Evolutionary conservation across 2,113 vertebrate genomes (phyloP).

Genomic region (Turnix velox): DNA sequence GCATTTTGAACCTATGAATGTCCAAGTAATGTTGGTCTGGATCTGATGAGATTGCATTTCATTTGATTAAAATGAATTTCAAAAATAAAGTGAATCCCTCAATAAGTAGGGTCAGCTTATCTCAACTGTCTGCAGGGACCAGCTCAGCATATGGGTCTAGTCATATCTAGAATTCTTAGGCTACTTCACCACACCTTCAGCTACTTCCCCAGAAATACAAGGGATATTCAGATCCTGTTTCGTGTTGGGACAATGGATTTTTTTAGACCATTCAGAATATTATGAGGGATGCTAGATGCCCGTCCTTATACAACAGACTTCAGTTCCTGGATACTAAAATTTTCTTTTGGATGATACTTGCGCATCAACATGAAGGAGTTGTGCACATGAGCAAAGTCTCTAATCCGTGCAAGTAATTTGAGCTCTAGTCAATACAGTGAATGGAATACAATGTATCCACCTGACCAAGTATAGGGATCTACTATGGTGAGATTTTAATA

Average conservation of each 20-base stretch:
- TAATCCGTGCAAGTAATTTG: neutral
- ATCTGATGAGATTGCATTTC: neutral
- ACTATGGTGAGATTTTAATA: neutral
- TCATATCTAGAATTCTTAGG: neutral
- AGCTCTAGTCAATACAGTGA: neutral
- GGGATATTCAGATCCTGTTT: neutral
- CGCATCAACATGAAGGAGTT: neutral
- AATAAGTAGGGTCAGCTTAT: neutral
- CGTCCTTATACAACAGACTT: neutral
- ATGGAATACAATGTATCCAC: neutral
- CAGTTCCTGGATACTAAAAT: neutral
- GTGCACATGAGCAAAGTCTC: neutral
- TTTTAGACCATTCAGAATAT: neutral
- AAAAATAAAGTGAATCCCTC: neutral
- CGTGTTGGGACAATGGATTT: neutral
- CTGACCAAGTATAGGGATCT: neutral
- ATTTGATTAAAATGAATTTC: neutral
- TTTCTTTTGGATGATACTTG: neutral
- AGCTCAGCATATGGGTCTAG: neutral
- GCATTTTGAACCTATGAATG: neutral
- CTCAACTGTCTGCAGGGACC: neutral
- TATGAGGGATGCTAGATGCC: neutral
- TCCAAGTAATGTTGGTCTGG: neutral
- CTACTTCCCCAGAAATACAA: neutral
- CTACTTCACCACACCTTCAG: neutral